Conservation (phyloP, 2,797 vertebrate species). For the Melopsittacus undulatus region DNA sequence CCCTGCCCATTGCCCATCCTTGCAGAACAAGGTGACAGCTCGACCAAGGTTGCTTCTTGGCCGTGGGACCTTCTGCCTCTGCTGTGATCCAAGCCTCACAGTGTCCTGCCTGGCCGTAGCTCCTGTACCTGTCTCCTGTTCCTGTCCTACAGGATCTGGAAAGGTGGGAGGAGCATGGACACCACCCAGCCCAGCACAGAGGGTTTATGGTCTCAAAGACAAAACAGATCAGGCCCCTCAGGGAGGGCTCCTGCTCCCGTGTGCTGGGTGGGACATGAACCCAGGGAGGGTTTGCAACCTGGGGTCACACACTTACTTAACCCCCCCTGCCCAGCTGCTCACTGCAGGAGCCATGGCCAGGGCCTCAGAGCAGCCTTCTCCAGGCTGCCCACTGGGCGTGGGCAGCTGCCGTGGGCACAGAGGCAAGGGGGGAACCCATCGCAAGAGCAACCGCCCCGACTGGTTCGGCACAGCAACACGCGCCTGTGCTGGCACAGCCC, state of each 20-base stretch:
- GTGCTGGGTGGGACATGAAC: background rate
- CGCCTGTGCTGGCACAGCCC: background rate
- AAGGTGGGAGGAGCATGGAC: background rate
- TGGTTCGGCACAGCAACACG: background rate
- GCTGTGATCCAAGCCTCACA: rapidly evolving
- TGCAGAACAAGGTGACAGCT: background rate
- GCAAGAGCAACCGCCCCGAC: background rate
- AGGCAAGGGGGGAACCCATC: background rate
- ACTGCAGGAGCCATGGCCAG: rapidly evolving
- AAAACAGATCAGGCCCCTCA: background rate
- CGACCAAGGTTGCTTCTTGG: background rate
- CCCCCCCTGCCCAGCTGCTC: background rate
- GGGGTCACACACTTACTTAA: background rate
- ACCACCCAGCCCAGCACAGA: background rate
- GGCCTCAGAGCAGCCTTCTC: background rate
- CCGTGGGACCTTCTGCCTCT: background rate
- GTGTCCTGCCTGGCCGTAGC: background rate
- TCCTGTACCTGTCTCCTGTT: background rate
- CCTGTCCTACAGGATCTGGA: background rate
- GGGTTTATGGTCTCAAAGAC: background rate
- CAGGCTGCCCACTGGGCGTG: background rate
- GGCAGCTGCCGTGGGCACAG: background rate
- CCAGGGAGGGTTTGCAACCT: background rate
- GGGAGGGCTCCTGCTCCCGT: background rate
- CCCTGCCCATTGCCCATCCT: background rate